Evolutionary conservation across 1,140 invertebrate genomes (phyloP).

Genomic region (Monomorium pharaonis): DNA sequence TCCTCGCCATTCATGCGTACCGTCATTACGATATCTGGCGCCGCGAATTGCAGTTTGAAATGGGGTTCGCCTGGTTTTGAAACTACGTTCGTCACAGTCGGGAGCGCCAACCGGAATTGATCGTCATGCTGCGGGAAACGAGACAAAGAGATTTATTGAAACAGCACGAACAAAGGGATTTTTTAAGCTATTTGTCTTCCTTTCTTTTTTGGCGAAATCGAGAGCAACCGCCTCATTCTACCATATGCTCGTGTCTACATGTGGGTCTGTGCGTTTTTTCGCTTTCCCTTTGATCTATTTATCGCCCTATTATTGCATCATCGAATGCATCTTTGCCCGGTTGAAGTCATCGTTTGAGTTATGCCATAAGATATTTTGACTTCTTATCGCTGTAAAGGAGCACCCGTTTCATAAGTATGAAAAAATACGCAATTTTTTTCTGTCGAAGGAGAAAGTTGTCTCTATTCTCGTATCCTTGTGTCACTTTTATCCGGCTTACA

Average conservation of each 20-base stretch:
- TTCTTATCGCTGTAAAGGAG: conserved; percentile 54
- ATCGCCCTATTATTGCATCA: conserved; percentile 50
- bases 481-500: conserved; percentile 70
- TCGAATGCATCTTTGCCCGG: conserved; percentile 20
- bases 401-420: conserved; percentile 44
- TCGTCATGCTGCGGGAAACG: conserved; percentile 44
- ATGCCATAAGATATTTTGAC: conserved; percentile 33
- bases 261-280: not conserved
- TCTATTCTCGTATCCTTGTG: conserved; percentile 43
- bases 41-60: conserved; percentile 56
- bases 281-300: conserved; percentile 13
- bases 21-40: conserved; percentile 73
- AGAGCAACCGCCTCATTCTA: not conserved
- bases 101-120: conserved; percentile 56
- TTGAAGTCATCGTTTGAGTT: conserved; percentile 33
- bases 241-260: not conserved
- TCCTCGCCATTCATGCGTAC: conserved; percentile 63
- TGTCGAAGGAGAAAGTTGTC: conserved; percentile 50
- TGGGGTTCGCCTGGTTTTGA: conserved; percentile 56
- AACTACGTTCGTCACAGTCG: conserved; percentile 67
- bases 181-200: conserved; percentile 51
- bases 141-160: conserved; percentile 60
- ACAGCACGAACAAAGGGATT: conserved; percentile 35
- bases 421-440: conserved; percentile 54
- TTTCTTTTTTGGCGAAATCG: conserved; percentile 19